phyloP scores from a whole-genome alignment of 2,113 vertebrate species.

The Zosterops borbonicus region DNA sequence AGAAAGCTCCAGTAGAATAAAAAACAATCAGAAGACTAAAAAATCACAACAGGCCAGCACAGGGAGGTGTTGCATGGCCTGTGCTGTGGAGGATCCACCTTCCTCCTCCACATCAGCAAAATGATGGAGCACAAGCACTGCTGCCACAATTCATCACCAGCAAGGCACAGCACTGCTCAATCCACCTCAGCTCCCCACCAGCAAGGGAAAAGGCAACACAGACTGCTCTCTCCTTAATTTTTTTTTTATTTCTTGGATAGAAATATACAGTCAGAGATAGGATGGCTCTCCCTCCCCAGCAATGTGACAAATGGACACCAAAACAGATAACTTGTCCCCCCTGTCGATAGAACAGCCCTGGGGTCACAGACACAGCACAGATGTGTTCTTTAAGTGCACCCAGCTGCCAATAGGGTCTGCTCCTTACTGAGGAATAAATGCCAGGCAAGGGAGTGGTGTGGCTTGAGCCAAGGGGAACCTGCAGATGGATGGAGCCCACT shows the following conservation, averaged over 20 bases:
- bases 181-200: background rate
- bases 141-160: background rate
- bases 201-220: background rate
- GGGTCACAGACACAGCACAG: slow-evolving; percentile 18
- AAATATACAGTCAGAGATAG: background rate
- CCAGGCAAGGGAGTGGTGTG: background rate
- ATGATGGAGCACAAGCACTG: fast-evolving
- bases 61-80: background rate
- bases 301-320: slow-evolving; percentile 47
- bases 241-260: background rate
- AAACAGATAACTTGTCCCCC: slow-evolving; percentile 15
- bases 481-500: background rate
- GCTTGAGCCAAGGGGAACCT: background rate
- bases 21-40: no score
- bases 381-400: slow-evolving; percentile 31
- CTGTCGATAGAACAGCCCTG: background rate
- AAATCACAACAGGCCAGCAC: no score
- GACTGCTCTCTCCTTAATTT: background rate
- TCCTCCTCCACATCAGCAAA: background rate
- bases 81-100: background rate
- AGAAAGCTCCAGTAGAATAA: no score
- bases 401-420: slow-evolving; percentile 14
- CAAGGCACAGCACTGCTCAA: background rate
- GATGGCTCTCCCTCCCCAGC: background rate
- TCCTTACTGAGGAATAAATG: background rate